Evolutionary conservation across 2,888 invertebrate species (phyloP).

Genomic region (Cephus nigrinus): DNA sequence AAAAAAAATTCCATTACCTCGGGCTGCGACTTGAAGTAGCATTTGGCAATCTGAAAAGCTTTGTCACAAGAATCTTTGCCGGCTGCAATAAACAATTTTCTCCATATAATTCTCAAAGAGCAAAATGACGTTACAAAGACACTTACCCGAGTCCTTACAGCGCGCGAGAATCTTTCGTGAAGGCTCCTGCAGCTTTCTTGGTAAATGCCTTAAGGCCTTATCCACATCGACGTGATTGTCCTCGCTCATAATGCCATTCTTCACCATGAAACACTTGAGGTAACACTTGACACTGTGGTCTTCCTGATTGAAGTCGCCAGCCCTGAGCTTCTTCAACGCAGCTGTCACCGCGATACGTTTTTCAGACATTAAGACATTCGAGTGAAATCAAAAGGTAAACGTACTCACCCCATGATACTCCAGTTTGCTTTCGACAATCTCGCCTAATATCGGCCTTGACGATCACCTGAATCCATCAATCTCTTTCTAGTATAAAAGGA

Average conservation of each 20-base stretch:
- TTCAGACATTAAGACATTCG: neutral
- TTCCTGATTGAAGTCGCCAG: conserved; percentile 43
- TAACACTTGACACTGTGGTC: conserved; percentile 55
- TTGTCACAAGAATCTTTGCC: conserved; percentile 49
- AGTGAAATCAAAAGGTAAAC: neutral
- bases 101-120: neutral
- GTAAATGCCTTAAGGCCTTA: conserved; percentile 45
- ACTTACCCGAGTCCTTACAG: conserved; percentile 50
- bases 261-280: conserved; percentile 51
- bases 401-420: conserved; percentile 52
- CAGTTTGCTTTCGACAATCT: conserved; percentile 48
- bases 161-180: conserved; percentile 39
- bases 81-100: conserved; percentile 30
- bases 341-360: conserved; percentile 27
- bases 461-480: conserved; percentile 25
- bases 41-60: conserved; percentile 50
- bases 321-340: conserved; percentile 45
- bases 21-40: conserved; percentile 47
- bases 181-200: conserved; percentile 38
- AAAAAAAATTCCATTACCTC: conserved; percentile 34
- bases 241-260: conserved; percentile 45
- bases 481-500: neutral
- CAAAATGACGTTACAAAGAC: neutral
- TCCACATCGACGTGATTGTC: conserved; percentile 47
- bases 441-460: conserved; percentile 43